Conservation (phyloP, 2,888 invertebrate species). For the Chloromyia formosa region DNA sequence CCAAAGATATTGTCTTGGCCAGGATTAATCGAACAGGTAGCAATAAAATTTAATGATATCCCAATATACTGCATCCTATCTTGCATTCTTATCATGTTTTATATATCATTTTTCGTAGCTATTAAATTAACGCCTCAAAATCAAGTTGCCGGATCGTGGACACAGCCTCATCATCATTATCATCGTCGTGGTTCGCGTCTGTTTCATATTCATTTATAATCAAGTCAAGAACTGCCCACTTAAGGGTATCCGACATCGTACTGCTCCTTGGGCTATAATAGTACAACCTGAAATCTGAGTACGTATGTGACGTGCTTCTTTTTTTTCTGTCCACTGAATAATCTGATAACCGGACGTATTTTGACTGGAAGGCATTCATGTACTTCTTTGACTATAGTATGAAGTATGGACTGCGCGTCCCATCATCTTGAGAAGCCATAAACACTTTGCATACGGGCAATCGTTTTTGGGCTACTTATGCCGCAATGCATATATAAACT, state of each 20-base stretch:
- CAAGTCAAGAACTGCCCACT: conserved; percentile 35
- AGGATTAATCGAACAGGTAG: conserved; percentile 27
- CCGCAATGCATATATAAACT: conserved; percentile 38
- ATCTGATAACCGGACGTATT: conserved; percentile 42
- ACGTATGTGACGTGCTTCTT: conserved; percentile 16
- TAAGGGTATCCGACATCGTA: conserved; percentile 11
- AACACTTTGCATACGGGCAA: conserved; percentile 37
- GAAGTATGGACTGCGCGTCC: neutral
- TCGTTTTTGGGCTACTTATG: conserved; percentile 28
- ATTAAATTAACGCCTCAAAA: conserved; percentile 38
- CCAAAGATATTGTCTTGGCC: conserved; percentile 25
- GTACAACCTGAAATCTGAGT: conserved; percentile 41
- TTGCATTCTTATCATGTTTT: conserved; percentile 8
- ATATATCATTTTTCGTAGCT: conserved; percentile 25
- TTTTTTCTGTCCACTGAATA: conserved; percentile 15
- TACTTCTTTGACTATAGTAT: no score
- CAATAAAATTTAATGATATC: conserved; percentile 38
- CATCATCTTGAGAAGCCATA: conserved; percentile 35
- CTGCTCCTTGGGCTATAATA: no score
- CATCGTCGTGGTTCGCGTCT: conserved; percentile 17
- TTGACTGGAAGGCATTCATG: conserved; percentile 33
- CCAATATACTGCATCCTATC: conserved; percentile 17
- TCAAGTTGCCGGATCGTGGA: conserved; percentile 18
- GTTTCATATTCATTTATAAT: conserved; percentile 13
- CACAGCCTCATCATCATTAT: neutral